Evolutionary conservation across 2,888 invertebrate genomes (phyloP), one percentile per base, ranked within the genome.

Genomic region (Mesoligia furuncula): DNA sequence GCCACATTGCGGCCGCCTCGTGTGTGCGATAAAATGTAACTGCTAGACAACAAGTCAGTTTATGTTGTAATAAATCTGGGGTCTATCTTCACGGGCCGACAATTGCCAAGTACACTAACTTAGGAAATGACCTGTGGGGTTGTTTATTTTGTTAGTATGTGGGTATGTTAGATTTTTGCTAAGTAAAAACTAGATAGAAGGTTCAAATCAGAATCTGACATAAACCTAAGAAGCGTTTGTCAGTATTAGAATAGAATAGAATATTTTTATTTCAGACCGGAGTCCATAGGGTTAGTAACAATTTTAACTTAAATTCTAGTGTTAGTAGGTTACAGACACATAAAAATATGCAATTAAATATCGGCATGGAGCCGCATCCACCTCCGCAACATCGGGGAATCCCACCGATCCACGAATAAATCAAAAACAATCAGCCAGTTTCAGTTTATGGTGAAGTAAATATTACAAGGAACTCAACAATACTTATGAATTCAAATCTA

Each of bases 41-140:
- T 54, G 13, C 62, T 15, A 42, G 65, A 83, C 75, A 62, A 79
- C 72, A 70, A 70, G 80, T 70, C 72, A 72, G 69, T 83, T 83
- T 73, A 83, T 73, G 83, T 66, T 57, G 80, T 62, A 66, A 83
- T 83, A 79, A 83, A 83, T 83, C 80, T 70, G 15, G 48, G 59
- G 59, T 72, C 45, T 74, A 79, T 82, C 81, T 73, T 17, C 24
- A 4, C 39, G 54, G 51, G 27, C 79, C 42, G 79, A 59, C 79
- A 45, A 54, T 82, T 68, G 70, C 71, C 59, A 67, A 74, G 62
- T 61, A 54, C 24, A 71, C 59, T 73, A 45, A 45, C 75, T 69
- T 75, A 45, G 42, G n/a, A 48, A 81, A 80, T 72, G 42, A 81
- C 81, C 62, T 51, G 27, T 36, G 36, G 31, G 2, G 1, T 51